phyloP scores from a whole-genome alignment of 2,888 invertebrate genomes.

The Rhabditoides inermis region DNA sequence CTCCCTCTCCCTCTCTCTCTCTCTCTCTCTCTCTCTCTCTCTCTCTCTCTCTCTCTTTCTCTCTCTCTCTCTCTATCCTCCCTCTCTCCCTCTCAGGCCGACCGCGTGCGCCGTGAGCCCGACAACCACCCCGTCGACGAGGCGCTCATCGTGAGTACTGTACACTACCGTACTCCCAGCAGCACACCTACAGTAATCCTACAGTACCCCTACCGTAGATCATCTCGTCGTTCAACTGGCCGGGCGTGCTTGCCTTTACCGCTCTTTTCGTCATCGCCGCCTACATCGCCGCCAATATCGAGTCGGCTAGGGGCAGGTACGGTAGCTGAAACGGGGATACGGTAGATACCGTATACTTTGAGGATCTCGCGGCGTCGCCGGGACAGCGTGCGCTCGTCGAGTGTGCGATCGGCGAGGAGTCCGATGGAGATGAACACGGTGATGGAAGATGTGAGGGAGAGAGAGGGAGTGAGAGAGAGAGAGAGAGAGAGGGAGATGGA shows the following conservation, averaged over 20 bases:
- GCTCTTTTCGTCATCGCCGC: too few species aligned
- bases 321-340: too few species aligned
- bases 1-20: slow-evolving; percentile 6
- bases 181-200: not conserved
- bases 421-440: too few species aligned
- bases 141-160: not conserved
- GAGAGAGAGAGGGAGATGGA: too few species aligned
- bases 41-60: slow-evolving; percentile 9
- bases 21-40: slow-evolving; percentile 10
- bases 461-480: too few species aligned
- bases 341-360: too few species aligned
- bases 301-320: too few species aligned
- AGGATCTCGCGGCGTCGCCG: too few species aligned
- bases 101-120: not conserved
- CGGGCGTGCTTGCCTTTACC: too few species aligned
- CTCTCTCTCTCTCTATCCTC: slow-evolving; percentile 2
- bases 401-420: too few species aligned
- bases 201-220: not conserved
- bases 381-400: too few species aligned
- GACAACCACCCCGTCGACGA: slow-evolving; percentile 1
- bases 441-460: too few species aligned
- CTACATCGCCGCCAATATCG: not conserved
- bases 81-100: not conserved
- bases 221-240: slow-evolving; percentile 12
- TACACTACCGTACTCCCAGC: not conserved